Evolutionary conservation across 2,797 vertebrate genomes (phyloP).

Genomic region (Enteromius unitaeniatus): DNA sequence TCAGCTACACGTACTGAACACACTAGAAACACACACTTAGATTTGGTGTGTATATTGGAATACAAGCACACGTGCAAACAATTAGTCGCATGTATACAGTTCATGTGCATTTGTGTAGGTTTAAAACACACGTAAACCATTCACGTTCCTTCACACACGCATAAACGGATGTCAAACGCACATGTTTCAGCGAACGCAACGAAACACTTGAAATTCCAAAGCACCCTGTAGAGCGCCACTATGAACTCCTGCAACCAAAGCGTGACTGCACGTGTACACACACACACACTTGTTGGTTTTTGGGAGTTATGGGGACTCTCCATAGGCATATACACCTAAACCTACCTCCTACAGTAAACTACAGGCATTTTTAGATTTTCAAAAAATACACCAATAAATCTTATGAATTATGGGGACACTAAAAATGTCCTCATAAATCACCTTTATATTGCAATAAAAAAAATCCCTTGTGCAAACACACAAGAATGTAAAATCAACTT

Average conservation of each 20-base stretch:
- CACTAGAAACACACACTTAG: not conserved
- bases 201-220: conserved; percentile 14
- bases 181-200: not conserved
- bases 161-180: not conserved
- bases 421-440: too few relatives aligned
- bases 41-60: not conserved
- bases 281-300: not conserved
- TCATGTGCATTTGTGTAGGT: not conserved
- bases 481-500: conserved; percentile 9
- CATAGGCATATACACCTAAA: too few relatives aligned
- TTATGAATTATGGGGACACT: too few relatives aligned
- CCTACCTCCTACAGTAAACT: too few relatives aligned
- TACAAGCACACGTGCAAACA: not conserved
- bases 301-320: too few relatives aligned
- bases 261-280: not conserved
- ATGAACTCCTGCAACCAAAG: not conserved
- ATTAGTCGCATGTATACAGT: not conserved
- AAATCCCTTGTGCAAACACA: not conserved
- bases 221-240: not conserved
- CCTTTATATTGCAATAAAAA: too few relatives aligned
- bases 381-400: too few relatives aligned
- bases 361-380: too few relatives aligned
- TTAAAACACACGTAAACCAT: conserved; percentile 1
- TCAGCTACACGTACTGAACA: conserved; percentile 2
- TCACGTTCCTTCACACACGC: not conserved